Conservation (phyloP, 2,888 invertebrate species). For the Pammene fasciana region DNA sequence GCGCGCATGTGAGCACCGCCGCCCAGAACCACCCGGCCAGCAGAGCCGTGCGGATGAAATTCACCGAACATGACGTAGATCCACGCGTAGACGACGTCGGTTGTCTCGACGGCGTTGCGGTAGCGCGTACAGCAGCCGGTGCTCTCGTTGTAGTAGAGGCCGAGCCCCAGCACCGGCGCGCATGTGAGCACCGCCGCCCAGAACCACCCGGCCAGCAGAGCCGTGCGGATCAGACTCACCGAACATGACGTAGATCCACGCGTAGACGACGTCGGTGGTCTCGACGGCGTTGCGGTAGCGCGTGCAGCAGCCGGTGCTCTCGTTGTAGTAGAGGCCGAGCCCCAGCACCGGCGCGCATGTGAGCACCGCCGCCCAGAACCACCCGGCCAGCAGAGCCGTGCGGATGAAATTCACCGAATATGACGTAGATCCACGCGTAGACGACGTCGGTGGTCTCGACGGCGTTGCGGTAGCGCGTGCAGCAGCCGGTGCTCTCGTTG, state of each 20-base stretch:
- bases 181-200: slow-evolving; percentile 89
- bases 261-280: slow-evolving; percentile 87
- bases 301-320: slow-evolving; percentile 77
- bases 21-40: too few relatives aligned
- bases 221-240: slow-evolving; percentile 88
- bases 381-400: slow-evolving; percentile 85
- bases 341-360: slow-evolving; percentile 90
- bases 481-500: slow-evolving; percentile 77
- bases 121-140: slow-evolving; percentile 83
- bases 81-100: background rate
- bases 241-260: slow-evolving; percentile 88
- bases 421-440: slow-evolving; percentile 29
- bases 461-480: slow-evolving; percentile 75
- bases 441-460: background rate
- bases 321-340: slow-evolving; percentile 88
- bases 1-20: too few relatives aligned
- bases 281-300: slow-evolving; percentile 88
- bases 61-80: slow-evolving; percentile 45
- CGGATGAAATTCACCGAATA: slow-evolving; percentile 44
- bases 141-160: slow-evolving; percentile 80
- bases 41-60: background rate
- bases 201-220: slow-evolving; percentile 87
- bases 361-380: slow-evolving; percentile 87
- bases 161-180: slow-evolving; percentile 89
- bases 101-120: background rate